These are phyloP conservation scores for Lerista edwardsae DNA, from an alignment of 2,797 vertebrate genomes.

Conservation along the genomic window DNA sequence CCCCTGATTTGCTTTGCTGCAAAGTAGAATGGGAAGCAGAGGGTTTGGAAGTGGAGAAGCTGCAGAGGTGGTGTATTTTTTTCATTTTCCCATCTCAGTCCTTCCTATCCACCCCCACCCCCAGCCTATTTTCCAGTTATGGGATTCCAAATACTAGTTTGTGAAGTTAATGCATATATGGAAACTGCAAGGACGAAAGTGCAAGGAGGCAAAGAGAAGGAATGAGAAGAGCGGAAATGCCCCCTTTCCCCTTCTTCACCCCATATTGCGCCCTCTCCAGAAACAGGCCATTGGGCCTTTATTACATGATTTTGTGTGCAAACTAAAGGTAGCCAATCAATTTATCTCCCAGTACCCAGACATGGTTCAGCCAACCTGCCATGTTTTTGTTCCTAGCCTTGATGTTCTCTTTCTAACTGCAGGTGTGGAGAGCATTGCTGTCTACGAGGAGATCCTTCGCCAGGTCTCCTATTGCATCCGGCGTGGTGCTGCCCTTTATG, in stretches of 20 bases:
- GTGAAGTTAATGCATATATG: not conserved
- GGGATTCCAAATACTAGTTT: not conserved
- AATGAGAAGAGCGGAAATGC: not conserved
- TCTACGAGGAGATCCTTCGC: conserved; percentile 93
- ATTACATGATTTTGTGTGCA: not conserved
- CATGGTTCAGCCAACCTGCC: not conserved
- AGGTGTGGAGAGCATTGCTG: conserved; percentile 97
- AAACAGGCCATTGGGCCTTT: not conserved
- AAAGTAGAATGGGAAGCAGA: not conserved
- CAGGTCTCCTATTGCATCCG: conserved; percentile 90
- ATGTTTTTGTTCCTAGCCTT: not conserved
- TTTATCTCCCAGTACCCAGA: not conserved
- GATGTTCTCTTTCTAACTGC: not conserved
- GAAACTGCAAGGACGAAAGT: not conserved
- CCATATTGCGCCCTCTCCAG: too few relatives aligned
- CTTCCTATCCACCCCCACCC: not conserved
- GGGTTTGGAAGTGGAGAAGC: too few relatives aligned
- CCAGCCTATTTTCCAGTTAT: not conserved
- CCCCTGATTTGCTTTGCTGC: not conserved
- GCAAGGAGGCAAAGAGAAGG: too few relatives aligned
- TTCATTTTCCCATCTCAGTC: too few relatives aligned
- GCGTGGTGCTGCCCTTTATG: conserved; percentile 89
- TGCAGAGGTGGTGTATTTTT: not conserved
- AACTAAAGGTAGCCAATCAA: not conserved
- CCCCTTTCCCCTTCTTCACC: too few relatives aligned